Evolutionary conservation across 2,888 invertebrate genomes (phyloP).

Genomic region (Hipparchia sbordonii): DNA sequence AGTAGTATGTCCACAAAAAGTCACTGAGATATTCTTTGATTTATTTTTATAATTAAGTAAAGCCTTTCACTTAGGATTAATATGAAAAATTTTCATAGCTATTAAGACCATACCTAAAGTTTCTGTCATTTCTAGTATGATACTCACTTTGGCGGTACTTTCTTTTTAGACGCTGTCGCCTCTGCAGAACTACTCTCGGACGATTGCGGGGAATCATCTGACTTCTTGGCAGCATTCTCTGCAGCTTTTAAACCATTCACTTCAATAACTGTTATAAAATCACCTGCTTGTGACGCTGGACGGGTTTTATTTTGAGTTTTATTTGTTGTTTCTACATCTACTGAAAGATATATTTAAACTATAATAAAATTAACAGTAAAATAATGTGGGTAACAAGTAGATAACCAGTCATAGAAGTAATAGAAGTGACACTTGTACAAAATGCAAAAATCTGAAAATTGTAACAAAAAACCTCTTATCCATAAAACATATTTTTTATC

Average conservation of each 20-base stretch:
- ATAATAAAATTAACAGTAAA: neutral
- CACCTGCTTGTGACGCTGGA: conserved; percentile 79
- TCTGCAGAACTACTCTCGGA: conserved; percentile 83
- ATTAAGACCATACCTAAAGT: too few species aligned
- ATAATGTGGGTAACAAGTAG: neutral
- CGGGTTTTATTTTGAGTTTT: conserved; percentile 74
- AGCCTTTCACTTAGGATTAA: too few species aligned
- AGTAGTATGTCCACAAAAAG: too few species aligned
- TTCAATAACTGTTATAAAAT: conserved; percentile 95
- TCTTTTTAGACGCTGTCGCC: conserved; percentile 82
- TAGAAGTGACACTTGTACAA: too few species aligned
- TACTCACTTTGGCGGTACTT: conserved; percentile 85
- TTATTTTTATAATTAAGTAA: too few species aligned
- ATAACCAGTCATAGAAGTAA: too few species aligned
- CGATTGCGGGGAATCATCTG: conserved; percentile 69
- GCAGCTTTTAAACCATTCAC: conserved; percentile 89
- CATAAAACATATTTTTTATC: too few species aligned
- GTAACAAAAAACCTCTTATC: too few species aligned
- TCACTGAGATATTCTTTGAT: neutral
- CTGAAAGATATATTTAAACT: conserved; percentile 44
- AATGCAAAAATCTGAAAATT: too few species aligned
- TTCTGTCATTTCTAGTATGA: neutral
- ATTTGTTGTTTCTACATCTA: conserved; percentile 71
- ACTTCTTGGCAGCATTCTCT: conserved; percentile 70
- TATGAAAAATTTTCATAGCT: too few species aligned